A percentile compares a stretch with the other conserved stretches of the same genome.
Evolutionary conservation across 2,113 vertebrate genomes (phyloP).

Genomic region (Siniperca knerii): DNA sequence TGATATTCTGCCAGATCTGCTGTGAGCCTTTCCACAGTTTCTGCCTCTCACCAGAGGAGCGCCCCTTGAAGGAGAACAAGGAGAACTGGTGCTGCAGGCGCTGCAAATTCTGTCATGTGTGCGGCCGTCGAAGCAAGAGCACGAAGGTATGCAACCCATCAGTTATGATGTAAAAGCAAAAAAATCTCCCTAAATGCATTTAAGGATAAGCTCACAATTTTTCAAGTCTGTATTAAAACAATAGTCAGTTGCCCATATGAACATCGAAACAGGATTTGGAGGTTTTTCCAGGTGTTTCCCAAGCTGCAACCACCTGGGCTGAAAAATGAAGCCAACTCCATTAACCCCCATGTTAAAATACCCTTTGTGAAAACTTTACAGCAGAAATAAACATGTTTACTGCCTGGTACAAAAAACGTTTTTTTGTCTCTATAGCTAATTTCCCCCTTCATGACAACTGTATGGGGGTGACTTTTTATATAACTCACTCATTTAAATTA

Average conservation of each 20-base stretch:
- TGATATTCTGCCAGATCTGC: constrained; percentile 94
- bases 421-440: too few relatives aligned
- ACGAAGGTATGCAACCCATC: constrained; percentile 83
- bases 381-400: too few relatives aligned
- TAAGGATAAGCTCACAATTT: neutral
- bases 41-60: constrained; percentile 89
- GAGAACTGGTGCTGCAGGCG: constrained; percentile 93
- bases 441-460: too few relatives aligned
- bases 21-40: constrained; percentile 94
- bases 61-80: constrained; percentile 87
- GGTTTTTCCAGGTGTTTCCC: too few relatives aligned
- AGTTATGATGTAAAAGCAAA: neutral
- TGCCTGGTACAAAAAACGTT: too few relatives aligned
- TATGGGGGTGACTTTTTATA: too few relatives aligned
- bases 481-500: too few relatives aligned
- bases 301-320: too few relatives aligned
- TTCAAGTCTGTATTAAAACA: neutral
- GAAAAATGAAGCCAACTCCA: too few relatives aligned
- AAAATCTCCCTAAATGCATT: too few relatives aligned
- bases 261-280: neutral
- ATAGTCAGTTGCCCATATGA: neutral
- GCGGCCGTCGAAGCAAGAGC: constrained; percentile 89
- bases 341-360: too few relatives aligned
- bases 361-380: too few relatives aligned
- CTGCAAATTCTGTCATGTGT: constrained; percentile 94